Base-by-base conservation (phyloP, 2,113 vertebrate species). In the Rhegmatorhina hoffmannsi region DNA sequence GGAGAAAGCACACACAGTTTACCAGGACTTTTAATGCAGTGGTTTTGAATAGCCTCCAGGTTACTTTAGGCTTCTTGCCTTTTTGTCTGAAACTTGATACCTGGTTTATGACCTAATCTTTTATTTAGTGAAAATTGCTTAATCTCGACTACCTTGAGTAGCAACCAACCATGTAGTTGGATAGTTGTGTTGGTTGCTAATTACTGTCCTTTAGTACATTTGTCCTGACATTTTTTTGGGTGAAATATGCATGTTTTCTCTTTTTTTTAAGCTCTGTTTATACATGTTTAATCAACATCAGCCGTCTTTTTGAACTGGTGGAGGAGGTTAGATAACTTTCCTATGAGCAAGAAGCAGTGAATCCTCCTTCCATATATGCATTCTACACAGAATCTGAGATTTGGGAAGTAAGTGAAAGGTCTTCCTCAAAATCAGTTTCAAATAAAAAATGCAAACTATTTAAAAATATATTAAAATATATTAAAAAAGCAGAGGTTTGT, bases 231-330 rank as follows among this genome's bases (percentile, higher is more conserved):
- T 91, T 84, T 92, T 93, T 95, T 93, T 58, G 29, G 90, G 72
- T 84, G 87, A 92, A 96, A 89, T 83, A 91, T 78, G 78, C 58
- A 23, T 55, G 47, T 74, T 94, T 94, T 49, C 40, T 73, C 52
- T 66, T 82, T 79, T 68, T 3, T 19, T 29, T 67, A 43, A 73
- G 28, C 17, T 95, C 24, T 96, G 92, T 97, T 97, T 97, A 95
- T 92, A 92, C 82, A 93, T 95, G 87, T 95, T 95, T 92, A 94
- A 90, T 96, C 94, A 95, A 92, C 92, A 95, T 74, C 68, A 90
- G 84, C 80, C 64, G 83, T 94, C 78, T 90, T 92, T 95, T 90
- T 95, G 93, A 97, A 95, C 87, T 95, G 46, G 55, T 89, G 73
- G 59, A 91, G 0, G 74, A 85, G 50, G 74, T 87, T 94, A 90